phyloP scores from a whole-genome alignment of 2,888 invertebrate species.

The Nezara viridula region DNA sequence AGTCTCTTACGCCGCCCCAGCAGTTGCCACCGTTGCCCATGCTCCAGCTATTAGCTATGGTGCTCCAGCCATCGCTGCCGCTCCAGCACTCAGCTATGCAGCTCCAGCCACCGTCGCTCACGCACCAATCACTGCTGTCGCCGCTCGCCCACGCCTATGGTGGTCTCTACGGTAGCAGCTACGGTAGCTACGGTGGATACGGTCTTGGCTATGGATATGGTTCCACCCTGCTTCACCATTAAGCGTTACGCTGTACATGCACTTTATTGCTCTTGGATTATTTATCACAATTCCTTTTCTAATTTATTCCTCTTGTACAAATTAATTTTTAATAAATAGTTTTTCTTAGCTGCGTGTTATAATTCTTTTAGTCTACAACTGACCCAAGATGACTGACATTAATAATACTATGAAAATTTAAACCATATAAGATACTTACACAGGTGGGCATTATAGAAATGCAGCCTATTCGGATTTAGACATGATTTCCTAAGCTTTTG shows the following conservation, averaged over 20 bases:
- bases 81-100: slow-evolving; percentile 23
- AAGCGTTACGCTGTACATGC: neutral
- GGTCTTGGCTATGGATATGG: neutral
- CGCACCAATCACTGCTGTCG: slow-evolving; percentile 39
- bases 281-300: neutral
- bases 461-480: no score
- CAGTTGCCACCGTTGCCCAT: neutral
- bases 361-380: neutral
- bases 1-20: neutral
- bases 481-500: no score
- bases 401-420: no score
- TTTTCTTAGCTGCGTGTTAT: neutral
- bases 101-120: neutral
- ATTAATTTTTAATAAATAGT: neutral
- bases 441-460: no score
- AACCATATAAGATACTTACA: no score
- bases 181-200: neutral
- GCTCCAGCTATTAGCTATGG: slow-evolving; percentile 28
- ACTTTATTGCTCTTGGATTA: neutral
- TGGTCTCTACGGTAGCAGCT: neutral
- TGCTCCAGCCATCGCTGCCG: neutral
- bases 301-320: neutral
- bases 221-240: slow-evolving; percentile 10
- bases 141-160: slow-evolving; percentile 50
- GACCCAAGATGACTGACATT: no score